Evolutionary conservation across 2,113 vertebrate genomes (phyloP), one percentile per base, ranked within the genome.

Genomic region (Setophaga kirtlandii): DNA sequence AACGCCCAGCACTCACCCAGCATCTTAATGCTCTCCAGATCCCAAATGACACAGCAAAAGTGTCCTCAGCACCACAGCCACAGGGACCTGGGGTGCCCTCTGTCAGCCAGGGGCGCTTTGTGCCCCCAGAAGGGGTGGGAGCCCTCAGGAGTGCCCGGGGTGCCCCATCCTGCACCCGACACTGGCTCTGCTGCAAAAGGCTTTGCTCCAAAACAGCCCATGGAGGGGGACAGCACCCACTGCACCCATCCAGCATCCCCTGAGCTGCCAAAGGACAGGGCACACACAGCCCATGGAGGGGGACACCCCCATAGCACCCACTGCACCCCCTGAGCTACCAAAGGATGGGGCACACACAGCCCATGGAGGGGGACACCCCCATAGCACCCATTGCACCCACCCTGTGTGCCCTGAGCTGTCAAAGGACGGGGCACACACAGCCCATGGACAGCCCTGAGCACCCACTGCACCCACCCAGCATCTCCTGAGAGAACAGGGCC

Each of bases 121-220:
- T 9, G 20, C 78, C 64, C 2, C 2, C 41, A 33, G 50, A 6
- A n/a, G 16, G 33, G 35, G 3, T 2, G 1, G 23, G 25, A 5
- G 4, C 42, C 47, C 27, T 42, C 6, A 11, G 62, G 15, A 1
- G 7, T 44, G 60, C n/a, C 27, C 0, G 0, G 37, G 37, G 70
- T 33, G 60, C 69, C 4, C 42, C 33, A 1, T 16, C 74, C 81
- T 9, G 46, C 46, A 19, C 71, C 46, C 8, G 47, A 2, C 58
- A 11, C 9, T 0, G 0, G 31, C 5, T 18, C 50, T 6, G 3
- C 5, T 2, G 28, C 12, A 0, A 27, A 23, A 35, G 71, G 71
- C 46, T 70, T 8, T 6, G 31, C 15, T 24, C 27, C 17, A 31
- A 20, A 64, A 11, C 52, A 11, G 52, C 52, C 52, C 52, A 52